These are phyloP conservation scores for Anthophora plumipes DNA, from an alignment of 2,888 invertebrate genomes.

Conservation along the genomic window DNA sequence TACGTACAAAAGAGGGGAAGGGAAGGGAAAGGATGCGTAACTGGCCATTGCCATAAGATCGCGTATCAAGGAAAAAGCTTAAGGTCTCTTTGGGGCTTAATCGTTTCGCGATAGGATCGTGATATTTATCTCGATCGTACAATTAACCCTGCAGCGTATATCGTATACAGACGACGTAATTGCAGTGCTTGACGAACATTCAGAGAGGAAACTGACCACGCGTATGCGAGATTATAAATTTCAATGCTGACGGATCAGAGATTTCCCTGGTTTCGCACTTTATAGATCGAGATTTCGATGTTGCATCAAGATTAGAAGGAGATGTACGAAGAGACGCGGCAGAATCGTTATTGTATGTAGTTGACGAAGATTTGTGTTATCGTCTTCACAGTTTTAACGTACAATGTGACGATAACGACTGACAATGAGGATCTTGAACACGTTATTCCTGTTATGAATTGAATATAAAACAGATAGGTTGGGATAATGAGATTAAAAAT, in stretches of 20 bases:
- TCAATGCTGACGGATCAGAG: conserved; percentile 17
- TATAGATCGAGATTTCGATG: conserved; percentile 11
- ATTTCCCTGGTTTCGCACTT: conserved; percentile 19
- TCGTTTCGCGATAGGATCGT: conserved; percentile 57
- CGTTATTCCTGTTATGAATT: too few species aligned
- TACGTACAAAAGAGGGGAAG: neutral
- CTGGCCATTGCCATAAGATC: conserved; percentile 48
- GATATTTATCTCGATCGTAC: conserved; percentile 64
- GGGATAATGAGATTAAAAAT: too few species aligned
- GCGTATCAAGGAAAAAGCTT: conserved; percentile 59
- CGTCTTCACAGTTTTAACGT: too few species aligned
- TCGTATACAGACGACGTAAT: conserved; percentile 49
- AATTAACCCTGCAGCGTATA: conserved; percentile 57
- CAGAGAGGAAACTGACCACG: neutral
- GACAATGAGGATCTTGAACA: too few species aligned
- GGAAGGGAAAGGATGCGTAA: conserved; percentile 7
- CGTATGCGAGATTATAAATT: conserved; percentile 32
- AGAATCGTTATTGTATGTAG: neutral
- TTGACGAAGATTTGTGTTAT: too few species aligned
- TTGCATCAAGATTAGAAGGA: neutral
- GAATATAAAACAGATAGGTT: too few species aligned
- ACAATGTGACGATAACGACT: too few species aligned
- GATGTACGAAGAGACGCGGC: conserved; percentile 19
- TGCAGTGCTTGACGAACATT: conserved; percentile 11
- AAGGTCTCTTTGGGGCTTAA: conserved; percentile 59